A percentile compares a stretch with the other conserved stretches of the same genome.
Conservation (phyloP, 2,888 invertebrate species). For the Yponomeuta sedellus region DNA sequence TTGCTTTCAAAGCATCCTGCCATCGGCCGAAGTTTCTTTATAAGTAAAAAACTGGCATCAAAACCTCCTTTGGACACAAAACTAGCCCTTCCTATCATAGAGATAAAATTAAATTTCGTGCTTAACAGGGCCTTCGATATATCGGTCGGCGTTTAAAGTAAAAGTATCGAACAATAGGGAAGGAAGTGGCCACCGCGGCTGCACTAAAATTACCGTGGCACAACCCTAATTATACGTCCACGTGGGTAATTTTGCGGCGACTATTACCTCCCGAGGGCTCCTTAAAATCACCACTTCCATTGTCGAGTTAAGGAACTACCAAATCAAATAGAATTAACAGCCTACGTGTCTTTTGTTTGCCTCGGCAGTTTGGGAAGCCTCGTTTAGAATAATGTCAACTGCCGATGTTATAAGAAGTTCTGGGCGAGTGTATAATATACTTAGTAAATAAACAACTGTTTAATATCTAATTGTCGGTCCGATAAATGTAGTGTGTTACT, state of each 20-base stretch:
- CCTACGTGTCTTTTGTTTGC: slow-evolving; percentile 38
- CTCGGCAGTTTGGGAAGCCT: not conserved
- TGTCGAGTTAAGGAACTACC: slow-evolving; percentile 48
- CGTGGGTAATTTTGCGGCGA: slow-evolving; percentile 67
- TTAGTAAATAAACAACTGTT: too few species aligned
- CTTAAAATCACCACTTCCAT: slow-evolving; percentile 59
- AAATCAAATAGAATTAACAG: slow-evolving; percentile 62
- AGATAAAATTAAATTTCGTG: not conserved
- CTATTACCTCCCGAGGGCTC: slow-evolving; percentile 38
- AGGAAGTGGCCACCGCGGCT: slow-evolving; percentile 69
- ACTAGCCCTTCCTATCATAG: slow-evolving; percentile 34
- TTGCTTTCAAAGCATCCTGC: not conserved
- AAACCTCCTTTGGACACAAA: slow-evolving; percentile 25
- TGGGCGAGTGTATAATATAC: too few species aligned
- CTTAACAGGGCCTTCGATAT: not conserved
- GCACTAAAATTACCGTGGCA: slow-evolving; percentile 49
- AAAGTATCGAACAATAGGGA: slow-evolving; percentile 55
- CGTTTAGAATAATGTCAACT: not conserved
- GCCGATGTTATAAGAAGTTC: too few species aligned
- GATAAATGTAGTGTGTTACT: too few species aligned
- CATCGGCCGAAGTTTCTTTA: not conserved
- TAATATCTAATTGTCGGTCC: too few species aligned
- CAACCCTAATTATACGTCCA: slow-evolving; percentile 66
- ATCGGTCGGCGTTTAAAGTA: slow-evolving; percentile 16
- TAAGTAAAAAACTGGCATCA: not conserved